Conservation (phyloP, 1,140 invertebrate genomes). For the Tetranychus urticae region DNA sequence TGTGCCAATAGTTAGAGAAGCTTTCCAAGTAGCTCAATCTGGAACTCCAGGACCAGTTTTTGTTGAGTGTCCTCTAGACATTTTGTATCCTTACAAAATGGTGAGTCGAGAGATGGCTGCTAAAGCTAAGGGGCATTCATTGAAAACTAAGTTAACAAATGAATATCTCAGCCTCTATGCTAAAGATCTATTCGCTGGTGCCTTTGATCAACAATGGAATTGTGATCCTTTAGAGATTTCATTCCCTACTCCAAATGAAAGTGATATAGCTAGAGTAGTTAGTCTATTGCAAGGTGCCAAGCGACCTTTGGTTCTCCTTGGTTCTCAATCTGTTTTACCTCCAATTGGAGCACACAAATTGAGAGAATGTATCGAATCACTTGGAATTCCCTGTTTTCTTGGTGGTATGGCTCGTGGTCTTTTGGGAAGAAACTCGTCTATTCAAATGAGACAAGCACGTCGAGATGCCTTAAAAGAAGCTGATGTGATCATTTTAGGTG, state of each 20-base stretch:
- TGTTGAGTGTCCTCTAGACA: slow-evolving; percentile 39
- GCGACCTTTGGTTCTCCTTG: slow-evolving; percentile 32
- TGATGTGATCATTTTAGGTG: slow-evolving; percentile 35
- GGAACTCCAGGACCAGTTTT: slow-evolving; percentile 39
- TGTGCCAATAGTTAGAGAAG: slow-evolving; percentile 28
- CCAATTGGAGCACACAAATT: slow-evolving; percentile 28
- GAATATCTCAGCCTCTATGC: slow-evolving; percentile 32
- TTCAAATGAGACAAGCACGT: slow-evolving; percentile 32
- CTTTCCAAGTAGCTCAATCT: slow-evolving; percentile 31
- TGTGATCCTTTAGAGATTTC: slow-evolving; percentile 24
- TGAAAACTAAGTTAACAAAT: slow-evolving; percentile 12
- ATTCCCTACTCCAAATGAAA: slow-evolving; percentile 16
- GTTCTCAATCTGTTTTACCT: slow-evolving; percentile 33
- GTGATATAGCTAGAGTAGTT: slow-evolving; percentile 23
- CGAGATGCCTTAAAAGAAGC: slow-evolving; percentile 34
- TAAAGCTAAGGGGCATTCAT: neutral
- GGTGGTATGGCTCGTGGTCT: slow-evolving; percentile 39
- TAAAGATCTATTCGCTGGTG: slow-evolving; percentile 32
- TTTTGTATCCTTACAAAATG: slow-evolving; percentile 33
- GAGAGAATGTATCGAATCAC: slow-evolving; percentile 22
- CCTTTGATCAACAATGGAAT: slow-evolving; percentile 25
- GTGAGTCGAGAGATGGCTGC: slow-evolving; percentile 27
- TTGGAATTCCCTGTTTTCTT: slow-evolving; percentile 35
- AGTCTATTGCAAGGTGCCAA: slow-evolving; percentile 28
- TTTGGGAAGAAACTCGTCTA: slow-evolving; percentile 21